These are phyloP conservation scores for Phenganax subtilis DNA, from an alignment of 92 coral and sea anemone genomes.

Conservation along the genomic window DNA sequence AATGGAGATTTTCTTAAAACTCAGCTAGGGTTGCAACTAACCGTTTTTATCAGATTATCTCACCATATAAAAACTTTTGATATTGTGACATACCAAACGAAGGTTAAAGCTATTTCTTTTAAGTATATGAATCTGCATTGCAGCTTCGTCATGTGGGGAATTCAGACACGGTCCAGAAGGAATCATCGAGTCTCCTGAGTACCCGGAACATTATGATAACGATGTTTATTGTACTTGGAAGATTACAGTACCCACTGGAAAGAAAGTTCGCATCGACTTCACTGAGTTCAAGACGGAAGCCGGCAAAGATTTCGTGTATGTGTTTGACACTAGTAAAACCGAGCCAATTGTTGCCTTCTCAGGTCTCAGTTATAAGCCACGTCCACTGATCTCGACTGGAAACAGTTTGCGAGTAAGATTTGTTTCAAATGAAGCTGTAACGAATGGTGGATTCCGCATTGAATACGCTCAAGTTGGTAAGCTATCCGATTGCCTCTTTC, in stretches of 20 bases:
- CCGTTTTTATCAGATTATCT: background rate
- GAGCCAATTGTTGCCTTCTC: conserved; percentile 83
- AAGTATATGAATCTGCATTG: background rate
- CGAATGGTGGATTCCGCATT: conserved; percentile 76
- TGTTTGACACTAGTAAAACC: conserved; percentile 80
- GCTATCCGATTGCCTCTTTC: background rate
- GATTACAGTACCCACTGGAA: conserved; percentile 84
- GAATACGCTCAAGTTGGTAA: conserved; percentile 80
- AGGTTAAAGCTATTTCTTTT: too few relatives aligned
- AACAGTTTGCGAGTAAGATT: conserved; percentile 78
- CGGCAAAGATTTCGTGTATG: conserved; percentile 59
- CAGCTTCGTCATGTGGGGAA: conserved; percentile 80
- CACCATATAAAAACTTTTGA: background rate
- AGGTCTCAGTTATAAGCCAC: conserved; percentile 84
- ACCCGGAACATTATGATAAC: conserved; percentile 77
- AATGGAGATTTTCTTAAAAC: too few relatives aligned
- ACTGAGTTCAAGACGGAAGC: conserved; percentile 74
- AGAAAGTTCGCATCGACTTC: conserved; percentile 77
- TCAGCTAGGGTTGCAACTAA: too few relatives aligned
- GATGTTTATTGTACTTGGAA: conserved; percentile 98
- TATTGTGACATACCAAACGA: background rate
- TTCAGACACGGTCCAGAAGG: conserved; percentile 84
- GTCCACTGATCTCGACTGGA: conserved; percentile 85
- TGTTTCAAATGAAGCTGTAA: conserved; percentile 64
- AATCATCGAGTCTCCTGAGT: conserved; percentile 72